phyloP scores from a whole-genome alignment of 2,797 vertebrate species.

The Basileuterus tristriatus region DNA sequence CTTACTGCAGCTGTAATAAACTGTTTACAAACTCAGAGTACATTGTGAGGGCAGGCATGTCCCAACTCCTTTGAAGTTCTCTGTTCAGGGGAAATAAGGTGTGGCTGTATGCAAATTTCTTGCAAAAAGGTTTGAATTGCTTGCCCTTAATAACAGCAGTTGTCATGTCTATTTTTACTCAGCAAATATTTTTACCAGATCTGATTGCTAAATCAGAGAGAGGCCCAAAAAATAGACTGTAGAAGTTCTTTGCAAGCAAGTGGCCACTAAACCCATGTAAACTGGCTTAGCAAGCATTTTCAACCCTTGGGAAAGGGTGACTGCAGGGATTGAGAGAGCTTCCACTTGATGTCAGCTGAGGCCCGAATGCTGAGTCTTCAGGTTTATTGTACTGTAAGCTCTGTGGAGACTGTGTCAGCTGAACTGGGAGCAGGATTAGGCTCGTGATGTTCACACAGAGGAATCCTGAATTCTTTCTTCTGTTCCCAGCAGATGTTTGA shows the following conservation, averaged over 20 bases:
- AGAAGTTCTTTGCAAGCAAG: background rate
- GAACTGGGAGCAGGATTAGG: background rate
- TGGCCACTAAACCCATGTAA: background rate
- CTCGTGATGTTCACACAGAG: background rate
- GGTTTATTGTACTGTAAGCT: background rate
- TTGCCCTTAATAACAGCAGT: background rate
- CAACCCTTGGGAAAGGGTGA: background rate
- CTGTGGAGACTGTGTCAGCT: background rate
- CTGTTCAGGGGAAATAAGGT: background rate
- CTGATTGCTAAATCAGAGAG: conserved; percentile 22
- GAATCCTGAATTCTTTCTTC: background rate
- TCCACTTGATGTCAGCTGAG: background rate
- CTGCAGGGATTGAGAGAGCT: background rate
- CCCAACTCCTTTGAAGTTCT: background rate
- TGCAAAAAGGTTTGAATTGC: background rate
- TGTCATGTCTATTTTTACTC: background rate
- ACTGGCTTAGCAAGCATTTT: background rate
- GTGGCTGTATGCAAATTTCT: background rate
- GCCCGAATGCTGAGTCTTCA: background rate
- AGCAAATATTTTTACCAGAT: conserved; percentile 3
- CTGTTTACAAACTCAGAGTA: background rate
- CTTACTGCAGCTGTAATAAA: background rate
- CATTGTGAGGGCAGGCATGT: background rate
- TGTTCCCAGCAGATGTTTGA: background rate
- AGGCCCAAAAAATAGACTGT: background rate